A percentile compares a stretch with the other conserved stretches of the same genome.
phyloP scores from a whole-genome alignment of 35 echinoderm and acorn worm species.

The Apostichopus parvimensis region DNA sequence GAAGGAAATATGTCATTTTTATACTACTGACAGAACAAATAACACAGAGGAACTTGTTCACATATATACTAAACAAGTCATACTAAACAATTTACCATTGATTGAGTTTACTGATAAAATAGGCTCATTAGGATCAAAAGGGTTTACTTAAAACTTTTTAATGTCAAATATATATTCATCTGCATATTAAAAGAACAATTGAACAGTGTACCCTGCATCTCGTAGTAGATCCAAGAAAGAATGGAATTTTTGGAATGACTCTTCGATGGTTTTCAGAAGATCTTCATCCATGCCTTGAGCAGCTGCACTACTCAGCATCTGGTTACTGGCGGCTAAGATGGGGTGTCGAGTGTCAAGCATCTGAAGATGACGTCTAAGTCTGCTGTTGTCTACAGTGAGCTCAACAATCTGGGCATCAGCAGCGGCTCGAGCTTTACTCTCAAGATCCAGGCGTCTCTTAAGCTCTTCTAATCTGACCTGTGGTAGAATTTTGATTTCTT shows the following conservation, averaged over 20 bases:
- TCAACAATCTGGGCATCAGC: conserved; percentile 79
- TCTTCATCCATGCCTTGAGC: conserved; percentile 71
- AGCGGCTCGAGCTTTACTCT: conserved; percentile 77
- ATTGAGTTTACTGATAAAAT: too few species aligned
- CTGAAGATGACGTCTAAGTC: conserved; percentile 72
- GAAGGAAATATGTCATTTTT: too few species aligned
- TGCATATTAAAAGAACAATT: not conserved
- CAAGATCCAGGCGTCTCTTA: conserved; percentile 69
- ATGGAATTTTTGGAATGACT: conserved; percentile 96
- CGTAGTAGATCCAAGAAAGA: conserved; percentile 86
- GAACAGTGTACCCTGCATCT: conserved; percentile 86
- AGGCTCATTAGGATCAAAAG: too few species aligned
- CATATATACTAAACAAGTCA: too few species aligned
- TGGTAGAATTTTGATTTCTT: not conserved
- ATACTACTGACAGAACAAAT: too few species aligned
- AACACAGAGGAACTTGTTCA: too few species aligned
- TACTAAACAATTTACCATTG: too few species aligned
- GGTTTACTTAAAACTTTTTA: too few species aligned
- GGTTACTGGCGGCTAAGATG: conserved; percentile 37
- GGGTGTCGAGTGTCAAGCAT: conserved; percentile 63
- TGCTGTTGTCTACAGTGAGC: conserved; percentile 87
- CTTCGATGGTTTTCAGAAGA: conserved; percentile 86
- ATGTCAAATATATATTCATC: too few species aligned
- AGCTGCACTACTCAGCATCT: not conserved
- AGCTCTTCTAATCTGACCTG: conserved; percentile 86